phyloP scores from a whole-genome alignment of 2,888 invertebrate species.

The Phengaris alcon region DNA sequence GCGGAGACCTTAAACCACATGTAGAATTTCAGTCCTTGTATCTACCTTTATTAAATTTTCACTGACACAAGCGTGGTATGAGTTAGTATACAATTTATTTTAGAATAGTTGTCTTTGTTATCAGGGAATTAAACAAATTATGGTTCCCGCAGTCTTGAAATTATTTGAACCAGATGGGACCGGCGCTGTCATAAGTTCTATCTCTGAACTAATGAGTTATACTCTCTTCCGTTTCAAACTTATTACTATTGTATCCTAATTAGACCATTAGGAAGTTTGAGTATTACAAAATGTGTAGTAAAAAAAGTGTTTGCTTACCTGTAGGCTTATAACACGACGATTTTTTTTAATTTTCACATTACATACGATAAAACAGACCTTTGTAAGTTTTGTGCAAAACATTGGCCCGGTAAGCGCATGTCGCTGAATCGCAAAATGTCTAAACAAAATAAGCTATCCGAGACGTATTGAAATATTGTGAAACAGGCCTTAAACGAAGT shows the following conservation, averaged over 20 bases:
- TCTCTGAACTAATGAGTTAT: constrained; percentile 6
- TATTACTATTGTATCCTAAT: not conserved
- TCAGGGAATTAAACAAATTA: constrained; percentile 38
- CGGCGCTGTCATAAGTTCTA: not conserved
- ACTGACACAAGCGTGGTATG: not conserved
- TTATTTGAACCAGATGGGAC: constrained; percentile 6
- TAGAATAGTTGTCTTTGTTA: constrained; percentile 27
- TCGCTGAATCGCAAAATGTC: too few relatives aligned
- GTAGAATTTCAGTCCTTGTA: not conserved
- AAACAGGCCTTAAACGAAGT: too few relatives aligned
- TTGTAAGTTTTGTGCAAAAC: too few relatives aligned
- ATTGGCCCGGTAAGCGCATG: too few relatives aligned
- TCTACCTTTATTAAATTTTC: not conserved
- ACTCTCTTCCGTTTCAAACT: not conserved
- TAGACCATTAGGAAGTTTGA: too few relatives aligned
- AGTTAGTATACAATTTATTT: not conserved
- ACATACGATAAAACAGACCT: too few relatives aligned
- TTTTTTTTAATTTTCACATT: too few relatives aligned
- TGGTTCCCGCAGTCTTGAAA: not conserved
- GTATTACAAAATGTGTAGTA: too few relatives aligned
- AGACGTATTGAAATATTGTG: too few relatives aligned
- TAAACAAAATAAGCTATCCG: too few relatives aligned
- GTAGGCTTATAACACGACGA: too few relatives aligned
- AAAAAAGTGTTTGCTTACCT: too few relatives aligned
- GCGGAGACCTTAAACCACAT: not conserved